phyloP scores from a whole-genome alignment of 2,888 invertebrate genomes.

The Pyrrhosoma nymphula region DNA sequence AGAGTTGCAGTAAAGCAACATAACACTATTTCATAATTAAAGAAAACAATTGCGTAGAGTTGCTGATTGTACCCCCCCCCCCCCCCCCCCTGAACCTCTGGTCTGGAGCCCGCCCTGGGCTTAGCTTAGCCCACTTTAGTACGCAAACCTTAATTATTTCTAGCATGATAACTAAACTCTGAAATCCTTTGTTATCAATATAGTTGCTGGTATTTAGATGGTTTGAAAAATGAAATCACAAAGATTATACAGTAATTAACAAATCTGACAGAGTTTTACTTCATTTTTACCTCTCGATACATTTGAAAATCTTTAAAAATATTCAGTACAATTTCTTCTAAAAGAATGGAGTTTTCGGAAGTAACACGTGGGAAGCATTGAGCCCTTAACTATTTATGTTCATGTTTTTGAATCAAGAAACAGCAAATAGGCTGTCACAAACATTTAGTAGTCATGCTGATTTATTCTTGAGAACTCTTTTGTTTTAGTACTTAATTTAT shows the following conservation, averaged over 20 bases:
- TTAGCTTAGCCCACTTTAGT: too few species aligned
- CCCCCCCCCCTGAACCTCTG: too few species aligned
- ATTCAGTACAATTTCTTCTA: neutral
- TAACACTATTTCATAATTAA: too few species aligned
- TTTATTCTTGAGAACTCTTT: neutral
- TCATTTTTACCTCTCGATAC: neutral
- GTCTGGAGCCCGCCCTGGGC: too few species aligned
- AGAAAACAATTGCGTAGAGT: too few species aligned
- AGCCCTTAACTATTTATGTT: neutral
- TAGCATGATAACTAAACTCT: too few species aligned
- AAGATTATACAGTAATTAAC: neutral
- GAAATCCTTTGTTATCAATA: too few species aligned
- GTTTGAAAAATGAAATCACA: too few species aligned
- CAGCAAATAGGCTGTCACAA: neutral
- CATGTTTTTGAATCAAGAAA: slow-evolving; percentile 35
- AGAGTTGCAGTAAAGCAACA: too few species aligned
- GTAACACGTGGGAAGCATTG: slow-evolving; percentile 55
- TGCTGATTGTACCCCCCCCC: too few species aligned
- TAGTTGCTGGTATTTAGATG: too few species aligned
- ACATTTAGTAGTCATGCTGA: neutral
- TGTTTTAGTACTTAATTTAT: neutral
- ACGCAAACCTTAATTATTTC: too few species aligned
- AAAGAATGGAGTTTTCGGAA: neutral
- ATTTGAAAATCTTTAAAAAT: slow-evolving; percentile 24
- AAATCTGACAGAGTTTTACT: slow-evolving; percentile 11